These are phyloP conservation scores for Rugalucina vietnamica DNA, from an alignment of 2,888 invertebrate species.

Conservation along the genomic window DNA sequence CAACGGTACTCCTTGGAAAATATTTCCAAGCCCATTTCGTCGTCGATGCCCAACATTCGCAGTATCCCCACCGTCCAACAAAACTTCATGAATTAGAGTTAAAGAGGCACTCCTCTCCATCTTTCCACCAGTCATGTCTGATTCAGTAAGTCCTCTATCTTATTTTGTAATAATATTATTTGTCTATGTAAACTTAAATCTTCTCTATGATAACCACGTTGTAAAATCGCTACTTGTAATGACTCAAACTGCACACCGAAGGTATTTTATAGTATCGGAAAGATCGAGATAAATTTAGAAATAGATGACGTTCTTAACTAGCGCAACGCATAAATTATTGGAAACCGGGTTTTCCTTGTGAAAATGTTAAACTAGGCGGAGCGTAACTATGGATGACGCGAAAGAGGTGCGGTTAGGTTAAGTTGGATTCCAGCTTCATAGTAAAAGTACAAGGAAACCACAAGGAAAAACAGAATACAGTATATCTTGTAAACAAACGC, in stretches of 20 bases:
- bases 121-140: background rate
- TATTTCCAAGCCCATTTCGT: conserved; percentile 40
- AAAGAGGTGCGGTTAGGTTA: background rate
- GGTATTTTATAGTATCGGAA: background rate
- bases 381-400: background rate
- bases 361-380: background rate
- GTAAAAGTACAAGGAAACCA: background rate
- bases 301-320: background rate
- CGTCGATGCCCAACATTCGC: background rate
- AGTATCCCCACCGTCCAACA: background rate
- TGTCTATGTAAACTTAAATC: too few relatives aligned
- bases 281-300: background rate
- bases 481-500: background rate
- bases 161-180: too few relatives aligned
- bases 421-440: background rate
- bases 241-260: background rate
- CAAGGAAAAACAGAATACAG: background rate
- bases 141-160: too few relatives aligned
- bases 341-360: background rate
- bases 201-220: background rate
- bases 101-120: background rate
- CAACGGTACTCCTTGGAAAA: conserved; percentile 30
- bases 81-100: background rate
- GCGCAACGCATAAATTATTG: background rate
- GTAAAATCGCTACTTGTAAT: background rate